A percentile compares a stretch with the other conserved stretches of the same genome.
Evolutionary conservation across 1,140 invertebrate genomes (phyloP).

Genomic region (Philotrypesis tridentata): DNA sequence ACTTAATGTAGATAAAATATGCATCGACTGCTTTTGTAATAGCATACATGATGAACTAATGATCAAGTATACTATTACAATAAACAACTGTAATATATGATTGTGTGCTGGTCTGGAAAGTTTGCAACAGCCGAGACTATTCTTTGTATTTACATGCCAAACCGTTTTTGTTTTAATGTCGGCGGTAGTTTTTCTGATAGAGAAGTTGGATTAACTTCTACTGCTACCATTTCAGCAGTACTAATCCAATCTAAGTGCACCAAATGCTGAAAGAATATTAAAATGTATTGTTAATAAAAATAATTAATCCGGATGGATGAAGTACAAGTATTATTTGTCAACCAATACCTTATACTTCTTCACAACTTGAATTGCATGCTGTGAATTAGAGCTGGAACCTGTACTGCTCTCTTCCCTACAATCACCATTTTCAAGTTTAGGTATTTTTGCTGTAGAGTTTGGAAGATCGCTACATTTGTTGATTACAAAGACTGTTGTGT

Average conservation of each 20-base stretch:
- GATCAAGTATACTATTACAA: neutral
- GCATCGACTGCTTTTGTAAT: neutral
- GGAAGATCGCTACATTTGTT: constrained; percentile 73
- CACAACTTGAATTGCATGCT: constrained; percentile 67
- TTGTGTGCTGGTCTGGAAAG: neutral
- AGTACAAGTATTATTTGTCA: constrained; percentile 19
- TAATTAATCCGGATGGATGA: constrained; percentile 1
- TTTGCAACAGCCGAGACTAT: neutral
- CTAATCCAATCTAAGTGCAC: constrained; percentile 76
- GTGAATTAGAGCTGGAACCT: constrained; percentile 59
- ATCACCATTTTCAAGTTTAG: constrained; percentile 66
- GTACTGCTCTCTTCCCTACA: constrained; percentile 65
- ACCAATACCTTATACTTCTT: constrained; percentile 72
- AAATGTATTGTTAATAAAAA: constrained; percentile 37
- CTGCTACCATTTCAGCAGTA: constrained; percentile 78
- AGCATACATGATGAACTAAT: neutral
- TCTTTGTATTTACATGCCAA: constrained; percentile 70
- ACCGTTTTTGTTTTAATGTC: constrained; percentile 77
- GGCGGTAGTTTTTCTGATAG: constrained; percentile 78
- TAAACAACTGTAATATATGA: neutral
- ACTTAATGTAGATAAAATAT: neutral
- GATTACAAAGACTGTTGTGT: constrained; percentile 78
- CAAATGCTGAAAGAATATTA: constrained; percentile 76
- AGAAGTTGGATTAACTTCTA: constrained; percentile 79
- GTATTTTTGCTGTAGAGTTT: constrained; percentile 66